Conservation (phyloP, 2,888 invertebrate species). For the Trypoxylon attenuatum region DNA sequence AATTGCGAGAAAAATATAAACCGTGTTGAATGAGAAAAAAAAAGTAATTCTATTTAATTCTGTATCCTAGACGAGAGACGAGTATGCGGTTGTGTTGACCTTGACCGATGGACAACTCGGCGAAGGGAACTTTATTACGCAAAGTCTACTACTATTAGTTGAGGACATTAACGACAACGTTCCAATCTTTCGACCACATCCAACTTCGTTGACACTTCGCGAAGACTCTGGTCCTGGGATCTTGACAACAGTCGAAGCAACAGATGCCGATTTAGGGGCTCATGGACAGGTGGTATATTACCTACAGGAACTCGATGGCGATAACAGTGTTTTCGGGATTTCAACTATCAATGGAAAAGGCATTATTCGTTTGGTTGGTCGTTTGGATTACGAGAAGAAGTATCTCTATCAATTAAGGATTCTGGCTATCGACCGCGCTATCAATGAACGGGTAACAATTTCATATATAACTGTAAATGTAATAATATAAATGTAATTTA, state of each 20-base stretch:
- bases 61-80: conserved; percentile 83
- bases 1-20: too few species aligned
- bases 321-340: conserved; percentile 85
- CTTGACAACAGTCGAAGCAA: conserved; percentile 88
- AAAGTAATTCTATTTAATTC: too few species aligned
- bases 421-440: conserved; percentile 89
- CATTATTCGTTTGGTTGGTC: conserved; percentile 84
- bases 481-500: too few species aligned
- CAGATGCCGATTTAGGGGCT: conserved; percentile 92
- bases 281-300: conserved; percentile 94
- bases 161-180: conserved; percentile 95
- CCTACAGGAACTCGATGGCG: conserved; percentile 88
- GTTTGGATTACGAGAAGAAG: conserved; percentile 90
- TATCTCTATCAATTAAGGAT: conserved; percentile 90
- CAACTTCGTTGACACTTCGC: conserved; percentile 85
- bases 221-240: conserved; percentile 87
- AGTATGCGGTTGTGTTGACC: conserved; percentile 91
- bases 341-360: conserved; percentile 91
- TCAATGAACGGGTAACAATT: conserved; percentile 68
- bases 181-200: conserved; percentile 90
- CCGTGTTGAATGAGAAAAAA: too few species aligned
- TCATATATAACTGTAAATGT: too few species aligned
- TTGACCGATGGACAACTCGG: conserved; percentile 91
- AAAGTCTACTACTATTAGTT: conserved; percentile 90
- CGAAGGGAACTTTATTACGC: conserved; percentile 91